Base-by-base conservation (phyloP, 2,797 vertebrate genomes). In the Vireo griseus region DNA sequence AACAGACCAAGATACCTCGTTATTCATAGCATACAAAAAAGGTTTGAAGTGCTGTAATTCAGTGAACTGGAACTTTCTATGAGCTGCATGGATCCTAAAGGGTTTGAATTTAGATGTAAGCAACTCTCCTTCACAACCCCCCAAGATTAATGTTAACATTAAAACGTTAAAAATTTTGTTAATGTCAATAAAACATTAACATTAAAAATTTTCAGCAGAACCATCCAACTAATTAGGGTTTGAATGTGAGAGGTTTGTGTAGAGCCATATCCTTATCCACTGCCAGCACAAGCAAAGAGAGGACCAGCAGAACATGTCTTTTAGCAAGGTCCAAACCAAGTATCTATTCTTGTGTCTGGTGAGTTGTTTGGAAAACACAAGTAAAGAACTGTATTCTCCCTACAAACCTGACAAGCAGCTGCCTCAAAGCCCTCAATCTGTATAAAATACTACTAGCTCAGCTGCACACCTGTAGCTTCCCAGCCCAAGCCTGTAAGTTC, bases 121-220 rank as follows among this genome's bases (percentile, higher is more conserved):
- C 13, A 71, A 51, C 39, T 55, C 9, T 18, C 1, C 1, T 1
- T 44, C 22, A 35, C 16, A 35, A 14, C 1, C 3, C 3, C 3
- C 2, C 6, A 13, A 39, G 20, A 61, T 40, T 52, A 72, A 54
- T 29, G 18, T n/a, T 63, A 69, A 61, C 17, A 31, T 55, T 39
- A 52, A 52, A 68, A 52, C 13, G 29, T n/a, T 39, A 59, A 33
- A n/a, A 39, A 5, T 13, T 9, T 37, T 52, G 4, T 52, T 68
- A 39, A 45, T 29, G 54, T 24, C 29, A 61, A 33, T 52, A 39
- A 45, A 61, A 59, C 1, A 20, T 20, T 39, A 45, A 5, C 16
- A 28, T 33, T 11, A 68, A 42, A 33, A 35, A 16, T 31, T 37
- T 71, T 77, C 50, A 86, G 31, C 40, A 4, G 13, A 79, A 77